phyloP scores from a whole-genome alignment of 2,113 vertebrate genomes.

The Speoplatyrhinus poulsoni region DNA sequence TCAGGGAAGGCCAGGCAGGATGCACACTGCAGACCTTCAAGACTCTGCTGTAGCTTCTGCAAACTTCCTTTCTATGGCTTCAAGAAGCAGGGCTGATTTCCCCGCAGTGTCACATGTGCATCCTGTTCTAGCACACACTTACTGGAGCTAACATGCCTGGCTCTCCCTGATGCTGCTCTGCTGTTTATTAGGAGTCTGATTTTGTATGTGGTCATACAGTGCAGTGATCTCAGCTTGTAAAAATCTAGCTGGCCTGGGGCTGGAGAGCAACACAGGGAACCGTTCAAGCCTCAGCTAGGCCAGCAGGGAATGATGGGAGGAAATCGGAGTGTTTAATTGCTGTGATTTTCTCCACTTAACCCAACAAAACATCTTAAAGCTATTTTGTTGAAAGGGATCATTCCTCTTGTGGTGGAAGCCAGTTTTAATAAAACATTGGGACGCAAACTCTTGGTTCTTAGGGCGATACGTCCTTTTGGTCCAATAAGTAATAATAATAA shows the following conservation, averaged over 20 bases:
- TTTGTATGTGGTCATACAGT: conserved; percentile 44
- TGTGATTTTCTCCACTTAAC: not conserved
- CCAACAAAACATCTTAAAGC: too few species aligned
- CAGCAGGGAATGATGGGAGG: conserved; percentile 29
- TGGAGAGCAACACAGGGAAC: conserved; percentile 41
- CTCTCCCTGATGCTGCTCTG: conserved; percentile 48
- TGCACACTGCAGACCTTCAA: conserved; percentile 45
- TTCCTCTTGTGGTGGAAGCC: too few species aligned
- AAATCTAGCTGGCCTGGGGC: conserved; percentile 53
- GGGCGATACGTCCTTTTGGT: too few species aligned
- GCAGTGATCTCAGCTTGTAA: conserved; percentile 65
- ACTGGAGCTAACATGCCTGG: conserved; percentile 15
- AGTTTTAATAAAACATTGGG: too few species aligned
- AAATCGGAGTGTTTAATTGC: conserved; percentile 11
- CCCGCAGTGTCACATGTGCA: conserved; percentile 35
- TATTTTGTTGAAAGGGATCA: too few species aligned
- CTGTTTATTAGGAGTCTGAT: conserved; percentile 53
- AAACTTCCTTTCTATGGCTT: conserved; percentile 51
- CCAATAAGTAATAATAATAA: too few species aligned
- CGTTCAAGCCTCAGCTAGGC: conserved; percentile 19
- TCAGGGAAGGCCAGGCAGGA: conserved; percentile 47
- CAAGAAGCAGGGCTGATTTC: conserved; percentile 27
- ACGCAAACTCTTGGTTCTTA: too few species aligned
- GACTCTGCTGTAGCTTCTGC: conserved; percentile 48
- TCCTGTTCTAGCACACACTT: conserved; percentile 42